These are phyloP conservation scores for Trichosurus vulpecula DNA, from an alignment of 2,797 vertebrate species.

Conservation along the genomic window DNA sequence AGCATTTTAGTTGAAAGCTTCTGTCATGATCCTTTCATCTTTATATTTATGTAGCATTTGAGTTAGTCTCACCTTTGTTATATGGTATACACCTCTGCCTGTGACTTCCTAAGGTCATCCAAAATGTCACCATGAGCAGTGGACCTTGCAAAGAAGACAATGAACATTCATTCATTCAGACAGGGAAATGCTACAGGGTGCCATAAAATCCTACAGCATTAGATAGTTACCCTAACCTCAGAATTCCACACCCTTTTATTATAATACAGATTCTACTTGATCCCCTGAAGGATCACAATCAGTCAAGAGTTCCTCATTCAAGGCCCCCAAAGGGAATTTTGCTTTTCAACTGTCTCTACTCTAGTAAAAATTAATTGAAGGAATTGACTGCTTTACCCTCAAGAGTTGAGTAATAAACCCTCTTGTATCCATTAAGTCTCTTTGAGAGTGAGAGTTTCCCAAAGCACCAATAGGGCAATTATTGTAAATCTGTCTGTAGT, in stretches of 20 bases:
- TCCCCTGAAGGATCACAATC: slow-evolving; percentile 26
- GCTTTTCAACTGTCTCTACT: slow-evolving; percentile 45
- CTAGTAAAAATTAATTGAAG: slow-evolving; percentile 66
- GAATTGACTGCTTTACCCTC: slow-evolving; percentile 46
- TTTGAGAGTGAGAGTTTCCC: slow-evolving; percentile 40
- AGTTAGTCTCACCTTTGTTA: not conserved
- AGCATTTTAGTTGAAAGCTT: not conserved
- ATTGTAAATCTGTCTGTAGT: slow-evolving; percentile 64
- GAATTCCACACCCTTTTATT: not conserved
- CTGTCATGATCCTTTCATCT: not conserved
- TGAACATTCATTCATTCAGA: not conserved
- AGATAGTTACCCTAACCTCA: not conserved
- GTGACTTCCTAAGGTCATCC: not conserved
- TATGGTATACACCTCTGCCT: not conserved
- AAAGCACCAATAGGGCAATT: slow-evolving; percentile 55
- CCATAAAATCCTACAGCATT: slow-evolving; percentile 8
- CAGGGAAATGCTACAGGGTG: not conserved
- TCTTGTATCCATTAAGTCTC: slow-evolving; percentile 58
- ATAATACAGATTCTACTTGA: not conserved
- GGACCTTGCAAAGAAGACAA: not conserved
- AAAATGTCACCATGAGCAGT: not conserved
- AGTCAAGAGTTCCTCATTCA: not conserved
- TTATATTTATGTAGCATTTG: not conserved
- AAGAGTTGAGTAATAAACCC: slow-evolving; percentile 59
- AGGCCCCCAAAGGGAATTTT: slow-evolving; percentile 46